Conservation (phyloP, 2,113 vertebrate species). For the Gymnarchus niloticus region DNA sequence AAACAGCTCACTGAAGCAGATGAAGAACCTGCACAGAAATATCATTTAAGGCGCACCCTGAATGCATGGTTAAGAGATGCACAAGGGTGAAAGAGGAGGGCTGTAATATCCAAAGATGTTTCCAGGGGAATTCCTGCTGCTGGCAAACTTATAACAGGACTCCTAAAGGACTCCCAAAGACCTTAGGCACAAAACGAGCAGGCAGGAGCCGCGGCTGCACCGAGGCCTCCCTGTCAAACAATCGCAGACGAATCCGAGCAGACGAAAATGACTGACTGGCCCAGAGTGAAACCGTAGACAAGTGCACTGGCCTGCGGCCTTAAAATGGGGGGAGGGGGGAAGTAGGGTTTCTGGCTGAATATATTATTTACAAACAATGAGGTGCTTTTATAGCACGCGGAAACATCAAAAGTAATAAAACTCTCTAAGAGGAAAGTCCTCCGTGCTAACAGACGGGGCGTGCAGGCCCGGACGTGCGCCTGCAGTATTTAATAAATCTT, state of each 20-base stretch:
- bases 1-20: background rate
- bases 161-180: conserved; percentile 50
- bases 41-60: background rate
- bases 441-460: conserved; percentile 53
- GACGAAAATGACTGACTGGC: conserved; percentile 32
- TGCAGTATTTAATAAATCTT: conserved; percentile 78
- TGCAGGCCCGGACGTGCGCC: conserved; percentile 70
- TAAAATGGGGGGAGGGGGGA: background rate
- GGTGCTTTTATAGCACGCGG: conserved; percentile 56
- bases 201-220: conserved; percentile 51
- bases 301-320: conserved; percentile 33
- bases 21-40: background rate
- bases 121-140: conserved; percentile 71
- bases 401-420: conserved; percentile 62
- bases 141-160: conserved; percentile 60
- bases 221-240: conserved; percentile 53
- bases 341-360: conserved; percentile 18
- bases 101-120: conserved; percentile 42
- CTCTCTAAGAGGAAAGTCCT: conserved; percentile 47
- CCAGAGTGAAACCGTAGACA: conserved; percentile 41
- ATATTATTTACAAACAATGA: conserved; percentile 52
- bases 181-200: conserved; percentile 52
- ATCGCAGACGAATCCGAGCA: conserved; percentile 49
- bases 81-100: conserved; percentile 36
- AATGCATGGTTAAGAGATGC: background rate